These are phyloP conservation scores for Leucoma salicis DNA, from an alignment of 2,888 invertebrate genomes.

Conservation along the genomic window DNA sequence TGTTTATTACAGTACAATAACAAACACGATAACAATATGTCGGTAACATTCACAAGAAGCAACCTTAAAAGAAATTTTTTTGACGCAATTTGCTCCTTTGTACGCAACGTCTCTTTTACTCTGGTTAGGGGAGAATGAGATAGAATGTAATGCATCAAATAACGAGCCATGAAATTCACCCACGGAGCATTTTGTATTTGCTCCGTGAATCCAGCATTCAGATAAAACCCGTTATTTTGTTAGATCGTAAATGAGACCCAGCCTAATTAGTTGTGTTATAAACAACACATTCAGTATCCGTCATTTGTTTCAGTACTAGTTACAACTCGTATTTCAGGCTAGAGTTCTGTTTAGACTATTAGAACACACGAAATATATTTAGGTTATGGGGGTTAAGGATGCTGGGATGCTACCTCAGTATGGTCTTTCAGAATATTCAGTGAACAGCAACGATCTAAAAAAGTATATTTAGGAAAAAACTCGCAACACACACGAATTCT, in stretches of 20 bases:
- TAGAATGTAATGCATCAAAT: slow-evolving; percentile 21
- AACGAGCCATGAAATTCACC: slow-evolving; percentile 36
- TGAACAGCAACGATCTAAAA: too few species aligned
- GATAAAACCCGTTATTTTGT: slow-evolving; percentile 30
- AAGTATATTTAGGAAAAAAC: too few species aligned
- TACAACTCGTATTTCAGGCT: slow-evolving; percentile 18
- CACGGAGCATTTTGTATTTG: too few species aligned
- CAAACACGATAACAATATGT: slow-evolving; percentile 12
- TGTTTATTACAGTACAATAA: slow-evolving; percentile 1
- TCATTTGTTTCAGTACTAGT: slow-evolving; percentile 22
- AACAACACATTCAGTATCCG: slow-evolving; percentile 29
- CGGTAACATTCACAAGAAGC: slow-evolving; percentile 13
- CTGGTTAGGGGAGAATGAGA: not conserved
- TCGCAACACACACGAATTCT: too few species aligned
- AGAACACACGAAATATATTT: too few species aligned
- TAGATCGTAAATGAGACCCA: slow-evolving; percentile 26
- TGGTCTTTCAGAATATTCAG: too few species aligned
- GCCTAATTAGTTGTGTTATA: slow-evolving; percentile 31
- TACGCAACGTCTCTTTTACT: not conserved
- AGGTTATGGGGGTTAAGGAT: too few species aligned
- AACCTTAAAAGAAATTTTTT: slow-evolving; percentile 11
- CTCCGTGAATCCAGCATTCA: too few species aligned
- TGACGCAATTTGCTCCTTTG: slow-evolving; percentile 5
- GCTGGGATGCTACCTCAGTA: too few species aligned
- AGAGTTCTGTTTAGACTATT: slow-evolving; percentile 1